Evolutionary conservation across 2,113 vertebrate genomes (phyloP).

Genomic region (Brevimyrus niger): DNA sequence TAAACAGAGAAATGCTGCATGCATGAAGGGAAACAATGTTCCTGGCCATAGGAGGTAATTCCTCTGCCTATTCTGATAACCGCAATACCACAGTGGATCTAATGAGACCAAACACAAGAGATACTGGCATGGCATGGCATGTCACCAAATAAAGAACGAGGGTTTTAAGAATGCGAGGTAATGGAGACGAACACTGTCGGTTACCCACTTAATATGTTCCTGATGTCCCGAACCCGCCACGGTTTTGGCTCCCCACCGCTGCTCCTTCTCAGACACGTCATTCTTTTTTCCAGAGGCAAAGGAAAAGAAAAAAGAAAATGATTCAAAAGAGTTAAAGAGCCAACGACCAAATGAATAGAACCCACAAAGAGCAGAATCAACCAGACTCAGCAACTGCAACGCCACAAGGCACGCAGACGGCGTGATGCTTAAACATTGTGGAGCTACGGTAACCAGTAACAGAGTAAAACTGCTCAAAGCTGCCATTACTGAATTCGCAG

Average conservation of each 20-base stretch:
- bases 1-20: not conserved
- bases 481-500: not conserved
- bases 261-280: constrained; percentile 89
- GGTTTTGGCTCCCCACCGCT: constrained; percentile 94
- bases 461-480: not conserved
- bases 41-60: not conserved
- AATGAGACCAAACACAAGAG: not conserved
- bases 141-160: not conserved
- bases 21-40: not conserved
- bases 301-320: not conserved
- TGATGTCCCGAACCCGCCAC: constrained; percentile 90
- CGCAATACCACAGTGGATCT: not conserved
- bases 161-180: not conserved
- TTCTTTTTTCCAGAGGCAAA: constrained; percentile 62
- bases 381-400: not conserved
- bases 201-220: constrained; percentile 87
- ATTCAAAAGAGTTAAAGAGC: not conserved
- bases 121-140: not conserved
- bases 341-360: not conserved
- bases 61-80: not conserved
- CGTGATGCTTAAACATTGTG: not conserved
- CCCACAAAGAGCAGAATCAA: not conserved
- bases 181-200: not conserved
- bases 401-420: not conserved
- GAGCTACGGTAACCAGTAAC: too few species aligned